phyloP scores from a whole-genome alignment of 2,797 vertebrate genomes.

The Pseudochirops cupreus region DNA sequence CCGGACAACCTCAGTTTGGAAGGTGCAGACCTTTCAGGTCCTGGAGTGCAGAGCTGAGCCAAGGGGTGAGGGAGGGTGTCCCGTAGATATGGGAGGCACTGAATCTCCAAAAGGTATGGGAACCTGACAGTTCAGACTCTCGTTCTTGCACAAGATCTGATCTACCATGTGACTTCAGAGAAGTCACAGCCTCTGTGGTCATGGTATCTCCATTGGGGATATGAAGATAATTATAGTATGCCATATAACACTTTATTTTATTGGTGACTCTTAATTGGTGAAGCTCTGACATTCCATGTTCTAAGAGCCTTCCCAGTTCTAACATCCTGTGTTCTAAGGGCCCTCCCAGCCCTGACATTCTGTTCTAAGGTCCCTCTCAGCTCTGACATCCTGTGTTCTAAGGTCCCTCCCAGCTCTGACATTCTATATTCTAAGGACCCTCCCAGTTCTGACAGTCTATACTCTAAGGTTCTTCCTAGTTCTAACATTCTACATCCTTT shows the following conservation, averaged over 20 bases:
- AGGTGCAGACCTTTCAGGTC: neutral
- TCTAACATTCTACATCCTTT: neutral
- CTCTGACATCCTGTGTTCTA: too few species aligned
- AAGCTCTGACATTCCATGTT: neutral
- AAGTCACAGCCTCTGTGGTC: neutral
- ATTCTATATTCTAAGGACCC: too few species aligned
- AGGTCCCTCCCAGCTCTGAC: too few species aligned
- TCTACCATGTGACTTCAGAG: constrained; percentile 23
- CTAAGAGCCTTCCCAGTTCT: neutral
- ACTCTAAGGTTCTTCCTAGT: neutral
- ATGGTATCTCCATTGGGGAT: neutral
- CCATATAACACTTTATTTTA: neutral
- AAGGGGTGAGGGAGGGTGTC: neutral
- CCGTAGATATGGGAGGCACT: accelerated
- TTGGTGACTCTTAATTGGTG: neutral
- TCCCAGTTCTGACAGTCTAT: neutral
- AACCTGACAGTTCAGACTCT: neutral
- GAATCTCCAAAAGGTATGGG: neutral
- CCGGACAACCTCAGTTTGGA: too few species aligned
- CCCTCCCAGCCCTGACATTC: neutral
- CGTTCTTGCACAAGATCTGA: accelerated
- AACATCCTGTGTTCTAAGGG: neutral
- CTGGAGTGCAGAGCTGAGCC: neutral
- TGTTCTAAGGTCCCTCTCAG: neutral
- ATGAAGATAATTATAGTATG: neutral